Base-by-base conservation (phyloP, 1,140 invertebrate species). In the Aethina tumida region DNA sequence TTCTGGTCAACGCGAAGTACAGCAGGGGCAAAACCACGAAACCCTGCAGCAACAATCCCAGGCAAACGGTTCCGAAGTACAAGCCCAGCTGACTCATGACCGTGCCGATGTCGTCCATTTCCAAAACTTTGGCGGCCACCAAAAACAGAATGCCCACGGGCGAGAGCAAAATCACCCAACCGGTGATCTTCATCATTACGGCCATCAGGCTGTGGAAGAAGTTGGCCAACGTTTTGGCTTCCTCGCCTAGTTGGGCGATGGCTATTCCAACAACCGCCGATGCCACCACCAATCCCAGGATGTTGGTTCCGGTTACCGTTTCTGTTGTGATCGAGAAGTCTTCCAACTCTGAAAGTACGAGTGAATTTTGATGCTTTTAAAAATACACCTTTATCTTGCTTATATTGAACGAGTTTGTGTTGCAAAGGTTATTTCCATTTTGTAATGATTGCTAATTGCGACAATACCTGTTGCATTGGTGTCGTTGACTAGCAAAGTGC, bases 71-170 rank as follows among this genome's bases (percentile, higher is more conserved):
- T 5, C 80, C 41, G 49, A 87, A 84, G 53, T 89, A 92, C 63
- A 84, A 67, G 25, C 87, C 87, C n/a, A 92, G 63, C 52, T 82
- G 77, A 35, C 74, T 70, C 22, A 85, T 68, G 24, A 87, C 72
- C 29, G 45, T 68, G 2, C 66, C 67, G 38, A 90, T 71, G 50
- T 84, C 77, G 21, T 84, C 68, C 71, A 90, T 87, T 49, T 79
- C 81, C 5, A 87, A 58, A 16, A 92, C 78, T 56, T 89, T 86
- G 4, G 78, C 73, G 9, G 79, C 71, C 18, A 92, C 79, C 39
- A 92, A 63, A 55, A 87, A 92, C 2, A 84, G 63, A 6, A 92
- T 84, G 45, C 86, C 86, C 9, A 89, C 52, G 0, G 88, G 88
- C 5, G 86, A 89, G 37, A 89, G 65, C 73, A 74, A 78, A 42